Base-by-base conservation (phyloP, 2,888 invertebrate species). In the Belgica antarctica region DNA sequence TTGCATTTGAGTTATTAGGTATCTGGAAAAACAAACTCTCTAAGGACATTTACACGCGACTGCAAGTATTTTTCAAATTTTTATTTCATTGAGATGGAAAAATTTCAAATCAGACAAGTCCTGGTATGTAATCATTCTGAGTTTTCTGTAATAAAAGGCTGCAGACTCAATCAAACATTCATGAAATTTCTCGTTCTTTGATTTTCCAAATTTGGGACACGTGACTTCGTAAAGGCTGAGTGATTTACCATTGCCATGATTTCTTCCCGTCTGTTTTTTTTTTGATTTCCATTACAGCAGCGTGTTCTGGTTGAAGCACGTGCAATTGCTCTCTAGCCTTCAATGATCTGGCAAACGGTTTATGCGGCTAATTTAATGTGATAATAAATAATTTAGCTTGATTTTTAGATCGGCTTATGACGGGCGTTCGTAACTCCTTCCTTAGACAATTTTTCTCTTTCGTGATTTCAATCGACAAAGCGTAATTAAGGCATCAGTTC, bases 321-420 rank as follows among this genome's bases (percentile, higher is more conserved):
- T 65, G 65, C 65, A 62, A 15, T 62, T 62, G 62, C 62, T 34
- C 65, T 46, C 63, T 17, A 34, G 22, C 17, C 19, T 19, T 65
- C 19, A 65, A 65, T 47, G 65, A 65, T 65, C 65, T 65, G 65
- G 65, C 65, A 65, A 65, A 65, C 36, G 65, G 59, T 65, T 65
- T 65, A 65, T 65, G 65, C 28, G 65, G 65, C 65, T 25, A 65
- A 47, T 65, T 65, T 65, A 65, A 65, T 65, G 28, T 65, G 65
- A 41, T 65, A 25, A 65, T 65, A 65, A 65, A 47, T 47, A 41
- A 63, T 63, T 63, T 63, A 63, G 52, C 52, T 59, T 59, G 59
- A 59, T 59, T 59, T 59, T 15, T 27, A 10, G 59, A 59, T 59
- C 25, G 22, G 22, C 17, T 52, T 52, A 41, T n/a, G 41, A n/a